These are phyloP conservation scores for Pao palembangensis DNA, from an alignment of 2,113 vertebrate species.

Conservation along the genomic window DNA sequence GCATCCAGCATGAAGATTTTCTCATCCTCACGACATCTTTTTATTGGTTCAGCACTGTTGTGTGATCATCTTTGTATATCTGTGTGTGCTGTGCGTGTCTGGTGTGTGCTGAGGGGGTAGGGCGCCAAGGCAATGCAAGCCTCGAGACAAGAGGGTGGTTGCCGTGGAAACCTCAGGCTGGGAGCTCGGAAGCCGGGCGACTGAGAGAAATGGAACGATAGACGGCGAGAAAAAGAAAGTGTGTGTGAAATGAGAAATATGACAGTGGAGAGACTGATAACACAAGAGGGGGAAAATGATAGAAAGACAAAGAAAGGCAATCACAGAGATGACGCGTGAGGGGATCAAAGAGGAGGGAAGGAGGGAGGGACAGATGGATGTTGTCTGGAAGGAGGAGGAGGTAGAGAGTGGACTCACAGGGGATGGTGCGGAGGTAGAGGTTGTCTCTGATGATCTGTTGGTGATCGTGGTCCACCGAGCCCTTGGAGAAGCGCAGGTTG, in stretches of 20 bases:
- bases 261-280: conserved; percentile 21
- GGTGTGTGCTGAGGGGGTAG: conserved; percentile 62
- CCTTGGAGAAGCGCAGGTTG: conserved; percentile 98
- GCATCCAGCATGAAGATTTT: background rate
- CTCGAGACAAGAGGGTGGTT: conserved; percentile 76
- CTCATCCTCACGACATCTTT: background rate
- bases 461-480: conserved; percentile 97
- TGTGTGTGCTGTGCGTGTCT: conserved; percentile 27
- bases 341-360: background rate
- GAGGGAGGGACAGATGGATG: conserved; percentile 15
- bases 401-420: conserved; percentile 82
- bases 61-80: conserved; percentile 18
- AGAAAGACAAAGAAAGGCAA: conserved; percentile 1
- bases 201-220: conserved; percentile 48
- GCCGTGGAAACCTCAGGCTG: conserved; percentile 75
- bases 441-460: conserved; percentile 99
- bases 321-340: conserved; percentile 16
- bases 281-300: conserved; percentile 9
- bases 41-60: background rate
- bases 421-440: conserved; percentile 98
- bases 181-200: conserved; percentile 60
- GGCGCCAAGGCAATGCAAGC: conserved; percentile 68
- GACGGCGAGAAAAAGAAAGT: conserved; percentile 29
- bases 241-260: conserved; percentile 33
- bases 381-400: conserved; percentile 14